Evolutionary conservation across 2,113 vertebrate species (phyloP), one percentile per base, ranked within the genome.

Genomic region (cattle (Bos taurus)): DNA sequence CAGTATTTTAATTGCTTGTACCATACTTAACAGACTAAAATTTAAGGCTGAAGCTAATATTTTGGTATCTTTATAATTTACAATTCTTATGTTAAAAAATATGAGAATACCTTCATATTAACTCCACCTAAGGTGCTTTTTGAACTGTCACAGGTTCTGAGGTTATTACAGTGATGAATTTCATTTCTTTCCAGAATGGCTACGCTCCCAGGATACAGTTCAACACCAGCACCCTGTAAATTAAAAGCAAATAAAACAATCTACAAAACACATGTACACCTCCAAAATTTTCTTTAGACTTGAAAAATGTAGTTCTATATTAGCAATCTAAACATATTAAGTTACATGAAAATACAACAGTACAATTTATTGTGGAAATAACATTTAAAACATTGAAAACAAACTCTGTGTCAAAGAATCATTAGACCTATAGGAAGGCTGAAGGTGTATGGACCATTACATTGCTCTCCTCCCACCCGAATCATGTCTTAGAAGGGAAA

Each of bases 141-240:
- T 17, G 98, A 98, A 78, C 67, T 90, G 88, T 99, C 71, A 12
- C 88, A 98, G 14, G 88, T 97, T 97, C 93, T 95, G 71, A 97
- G 93, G n/a, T 97, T 98, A 81, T 92, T 98, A 90, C 98, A 98
- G n/a, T 98, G 98, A 74, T 99, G 98, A 97, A 98, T 98, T 97
- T 98, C 98, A 95, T 98, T 98, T 78, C 97, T 97, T 95, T 98
- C 98, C 59, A 97, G 80, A 96, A 95, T 60, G 33, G 95, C 98
- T 93, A 64, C 83, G 77, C 98, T 98, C 36, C 98, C 98, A 89
- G 98, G 98, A 78, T 98, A 98, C 43, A 98, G 96, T 57, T 98
- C 98, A 95, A 97, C 96, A 59, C 98, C 98, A 95, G 98, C 95
- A 40, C 98, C 98, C 98, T 97, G 26, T 50, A 78, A 80, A 59